Base-by-base conservation (phyloP, 1,140 invertebrate species). In the Pogonognathellus flavescens region DNA sequence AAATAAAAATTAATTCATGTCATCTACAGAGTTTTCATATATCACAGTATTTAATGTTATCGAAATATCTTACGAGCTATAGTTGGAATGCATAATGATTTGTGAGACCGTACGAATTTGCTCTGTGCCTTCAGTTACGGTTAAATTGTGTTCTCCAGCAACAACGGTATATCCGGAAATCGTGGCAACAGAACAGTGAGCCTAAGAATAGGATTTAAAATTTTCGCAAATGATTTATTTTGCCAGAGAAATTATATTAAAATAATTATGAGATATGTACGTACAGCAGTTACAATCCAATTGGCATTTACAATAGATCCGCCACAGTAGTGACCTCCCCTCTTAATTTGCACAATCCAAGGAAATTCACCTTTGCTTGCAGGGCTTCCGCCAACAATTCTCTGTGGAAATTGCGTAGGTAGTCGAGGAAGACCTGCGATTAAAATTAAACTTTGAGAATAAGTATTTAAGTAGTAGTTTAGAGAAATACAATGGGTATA, bases 311-410 rank as follows among this genome's bases (percentile, higher is more conserved):
- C 76, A 25, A 88, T 80, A 14, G 83, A 80, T 52, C 80, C 87
- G 41, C 87, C 87, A 81, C 87, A 88, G n/a, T 80, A 84, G 22
- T 88, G 85, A 41, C 80, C 50, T 9, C 85, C 85, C n/a, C 70
- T 57, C 62, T 66, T 83, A 66, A 88, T 80, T 31, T 86, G 70
- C 22, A 88, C 83, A 70, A 88, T 84, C 25, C 55, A 86, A 13
- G 89, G 89, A 84, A 89, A 89, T 83, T 89, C 89, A 49, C 89
- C 88, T 8, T 83, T 41, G 31, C 31, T 41, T 41, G 31, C 31
- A 3, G 82, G n/a, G 85, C 9, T 11, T 87, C 89, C 89, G 13
- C 89, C 89, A 31, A 90, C 88, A 66, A 90, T 89, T 25, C 83
- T 82, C 41, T 84, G 59, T 49, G 70, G 84, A 14, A 16, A 59